Evolutionary conservation across 2,888 invertebrate species (phyloP).

Genomic region (Cephonodes hylas): DNA sequence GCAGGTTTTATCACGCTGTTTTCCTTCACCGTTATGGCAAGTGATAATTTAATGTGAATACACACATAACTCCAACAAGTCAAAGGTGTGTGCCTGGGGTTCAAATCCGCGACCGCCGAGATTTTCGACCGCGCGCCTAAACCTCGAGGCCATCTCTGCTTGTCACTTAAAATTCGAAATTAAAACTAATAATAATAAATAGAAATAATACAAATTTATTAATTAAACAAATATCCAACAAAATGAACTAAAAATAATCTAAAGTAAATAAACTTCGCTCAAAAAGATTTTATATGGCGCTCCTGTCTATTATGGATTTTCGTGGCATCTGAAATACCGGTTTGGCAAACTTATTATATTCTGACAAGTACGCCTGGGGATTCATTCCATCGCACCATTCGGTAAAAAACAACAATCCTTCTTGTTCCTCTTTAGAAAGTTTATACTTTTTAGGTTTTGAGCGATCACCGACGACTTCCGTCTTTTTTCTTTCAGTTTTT

Average conservation of each 20-base stretch:
- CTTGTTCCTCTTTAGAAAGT: slow-evolving; percentile 57
- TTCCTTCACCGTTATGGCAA: no score
- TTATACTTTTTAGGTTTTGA: slow-evolving; percentile 48
- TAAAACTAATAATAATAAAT: no score
- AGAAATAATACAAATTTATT: not conserved
- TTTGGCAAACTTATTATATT: slow-evolving; percentile 59
- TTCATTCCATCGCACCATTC: slow-evolving; percentile 72
- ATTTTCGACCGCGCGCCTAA: no score
- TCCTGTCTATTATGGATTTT: slow-evolving; percentile 32
- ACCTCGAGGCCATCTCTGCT: no score
- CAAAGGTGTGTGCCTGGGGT: no score
- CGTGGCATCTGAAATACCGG: slow-evolving; percentile 54
- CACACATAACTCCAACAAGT: no score
- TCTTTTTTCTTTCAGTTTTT: slow-evolving; percentile 46
- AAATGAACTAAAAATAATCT: not conserved
- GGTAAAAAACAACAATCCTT: slow-evolving; percentile 63
- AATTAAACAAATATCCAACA: not conserved
- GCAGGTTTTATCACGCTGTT: no score
- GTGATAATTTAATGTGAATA: no score
- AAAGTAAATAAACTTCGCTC: not conserved
- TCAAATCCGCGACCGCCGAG: no score
- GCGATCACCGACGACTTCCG: slow-evolving; percentile 36
- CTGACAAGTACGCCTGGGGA: slow-evolving; percentile 57
- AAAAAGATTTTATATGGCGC: not conserved
- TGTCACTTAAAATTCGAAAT: no score